These are phyloP conservation scores for Nematopogon swammerdamellus DNA, from an alignment of 2,888 invertebrate species.

Conservation along the genomic window DNA sequence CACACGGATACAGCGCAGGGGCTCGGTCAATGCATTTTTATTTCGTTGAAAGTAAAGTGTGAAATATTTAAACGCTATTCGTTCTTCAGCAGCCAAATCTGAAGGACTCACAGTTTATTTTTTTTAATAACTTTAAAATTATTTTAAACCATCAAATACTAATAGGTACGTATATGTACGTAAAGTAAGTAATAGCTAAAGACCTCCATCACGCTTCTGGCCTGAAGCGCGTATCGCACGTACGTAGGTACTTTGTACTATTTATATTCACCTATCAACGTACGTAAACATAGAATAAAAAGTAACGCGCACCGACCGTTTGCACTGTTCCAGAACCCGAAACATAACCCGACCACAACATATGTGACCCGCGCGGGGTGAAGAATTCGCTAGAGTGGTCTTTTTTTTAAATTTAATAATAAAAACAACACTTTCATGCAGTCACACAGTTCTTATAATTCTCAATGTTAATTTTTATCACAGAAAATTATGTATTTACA, in stretches of 20 bases:
- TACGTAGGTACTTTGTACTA: background rate
- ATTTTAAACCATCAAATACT: too few species aligned
- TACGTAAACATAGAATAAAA: background rate
- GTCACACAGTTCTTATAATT: constrained; percentile 52
- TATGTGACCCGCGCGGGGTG: too few species aligned
- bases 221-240: background rate
- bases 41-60: too few species aligned
- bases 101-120: too few species aligned
- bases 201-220: too few species aligned
- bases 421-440: constrained; percentile 43
- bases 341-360: background rate
- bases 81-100: too few species aligned
- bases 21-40: too few species aligned
- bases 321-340: background rate
- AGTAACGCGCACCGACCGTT: background rate
- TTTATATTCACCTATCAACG: background rate
- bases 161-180: too few species aligned
- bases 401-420: background rate
- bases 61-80: too few species aligned
- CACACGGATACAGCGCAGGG: too few species aligned
- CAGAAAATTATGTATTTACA: constrained; percentile 60
- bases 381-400: background rate
- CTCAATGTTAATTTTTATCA: constrained; percentile 54
- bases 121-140: too few species aligned
- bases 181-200: too few species aligned